Evolutionary conservation across 2,113 vertebrate species (phyloP).

Genomic region (Alouatta palliata): DNA sequence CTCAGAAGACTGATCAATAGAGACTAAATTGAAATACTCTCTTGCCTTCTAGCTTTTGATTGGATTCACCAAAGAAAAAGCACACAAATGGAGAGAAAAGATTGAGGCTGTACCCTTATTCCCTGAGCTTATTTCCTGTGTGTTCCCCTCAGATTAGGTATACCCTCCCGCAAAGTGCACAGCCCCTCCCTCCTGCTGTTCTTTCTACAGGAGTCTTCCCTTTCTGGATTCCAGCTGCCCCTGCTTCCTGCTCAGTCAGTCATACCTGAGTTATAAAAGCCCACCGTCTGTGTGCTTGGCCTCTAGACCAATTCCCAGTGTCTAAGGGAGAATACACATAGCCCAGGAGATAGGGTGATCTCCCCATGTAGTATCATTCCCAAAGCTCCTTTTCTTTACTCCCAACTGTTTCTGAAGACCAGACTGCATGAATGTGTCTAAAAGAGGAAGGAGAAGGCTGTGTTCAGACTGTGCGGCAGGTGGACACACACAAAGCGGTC

Average conservation of each 20-base stretch:
- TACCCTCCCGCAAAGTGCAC: background rate
- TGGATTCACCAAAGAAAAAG: background rate
- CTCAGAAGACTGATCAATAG: background rate
- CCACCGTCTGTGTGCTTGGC: background rate
- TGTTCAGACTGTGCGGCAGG: background rate
- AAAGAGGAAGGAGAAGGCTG: background rate
- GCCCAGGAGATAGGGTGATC: background rate
- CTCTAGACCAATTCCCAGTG: background rate
- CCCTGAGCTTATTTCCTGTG: background rate
- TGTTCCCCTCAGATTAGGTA: background rate
- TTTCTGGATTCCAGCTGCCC: background rate
- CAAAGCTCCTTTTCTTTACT: background rate
- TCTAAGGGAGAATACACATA: background rate
- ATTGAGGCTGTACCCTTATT: background rate
- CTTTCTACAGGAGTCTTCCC: background rate
- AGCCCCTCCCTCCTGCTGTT: background rate
- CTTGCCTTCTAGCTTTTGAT: background rate
- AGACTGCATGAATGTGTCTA: background rate
- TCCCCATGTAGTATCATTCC: background rate
- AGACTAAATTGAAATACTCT: constrained; percentile 1
- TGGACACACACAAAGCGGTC: no score
- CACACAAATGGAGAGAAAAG: background rate
- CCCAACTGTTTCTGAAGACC: background rate
- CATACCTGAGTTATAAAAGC: background rate
- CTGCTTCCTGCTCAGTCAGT: background rate